A percentile compares a stretch with the other conserved stretches of the same genome.
phyloP scores from a whole-genome alignment of 1,140 invertebrate genomes.

The Archivesica marissinica region DNA sequence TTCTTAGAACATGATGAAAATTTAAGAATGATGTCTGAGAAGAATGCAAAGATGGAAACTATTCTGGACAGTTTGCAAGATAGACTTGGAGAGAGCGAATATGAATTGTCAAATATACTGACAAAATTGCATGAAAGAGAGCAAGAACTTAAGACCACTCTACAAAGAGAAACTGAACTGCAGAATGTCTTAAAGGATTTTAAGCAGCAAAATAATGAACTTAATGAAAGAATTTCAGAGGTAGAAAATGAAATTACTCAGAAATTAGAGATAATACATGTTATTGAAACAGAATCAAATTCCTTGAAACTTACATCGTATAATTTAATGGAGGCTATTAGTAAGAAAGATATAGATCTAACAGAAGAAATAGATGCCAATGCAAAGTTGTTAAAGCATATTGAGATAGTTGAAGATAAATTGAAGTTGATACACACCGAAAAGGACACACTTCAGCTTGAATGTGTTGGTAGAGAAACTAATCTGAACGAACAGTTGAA shows the following conservation, averaged over 20 bases:
- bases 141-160: neutral
- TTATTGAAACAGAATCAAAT: neutral
- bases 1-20: neutral
- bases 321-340: neutral
- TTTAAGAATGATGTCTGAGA: neutral
- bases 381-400: neutral
- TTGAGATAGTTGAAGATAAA: neutral
- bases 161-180: neutral
- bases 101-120: slow-evolving; percentile 14
- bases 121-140: neutral
- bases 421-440: neutral
- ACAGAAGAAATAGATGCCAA: neutral
- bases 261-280: neutral
- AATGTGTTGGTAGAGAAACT: neutral
- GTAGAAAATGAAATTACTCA: neutral
- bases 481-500: neutral
- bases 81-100: slow-evolving; percentile 33
- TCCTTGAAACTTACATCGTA: neutral
- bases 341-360: neutral
- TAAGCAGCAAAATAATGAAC: neutral
- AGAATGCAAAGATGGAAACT: slow-evolving; percentile 29
- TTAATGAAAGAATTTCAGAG: neutral
- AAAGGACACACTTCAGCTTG: neutral
- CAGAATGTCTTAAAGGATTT: neutral
- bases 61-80: slow-evolving; percentile 30